Evolutionary conservation across 2,888 invertebrate species (phyloP), one percentile per base, ranked within the genome.

Genomic region (Spodoptera littoralis): DNA sequence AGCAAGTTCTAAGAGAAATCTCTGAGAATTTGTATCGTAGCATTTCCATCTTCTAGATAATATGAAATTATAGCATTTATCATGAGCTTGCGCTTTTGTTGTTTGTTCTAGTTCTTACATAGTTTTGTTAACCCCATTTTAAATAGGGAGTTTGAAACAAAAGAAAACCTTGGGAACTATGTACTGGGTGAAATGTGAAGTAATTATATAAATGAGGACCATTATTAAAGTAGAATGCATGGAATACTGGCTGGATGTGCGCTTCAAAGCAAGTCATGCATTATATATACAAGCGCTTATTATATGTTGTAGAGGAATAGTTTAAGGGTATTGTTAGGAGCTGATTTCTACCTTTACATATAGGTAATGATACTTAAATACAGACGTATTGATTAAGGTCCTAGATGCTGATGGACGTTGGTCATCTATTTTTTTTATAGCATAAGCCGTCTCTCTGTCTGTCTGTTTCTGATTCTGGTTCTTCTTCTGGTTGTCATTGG

Each of bases 131-230:
- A 69, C 51, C 43, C 46, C 18, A 36, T 46, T 18, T 6, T 70
- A 43, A 49, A 56, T 53, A 64, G 45, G 11, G 52, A 69, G 64
- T 46, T 50, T 45, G 49, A 69, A 71, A 74, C 65, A 74, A 74
- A 70, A 72, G 65, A 51, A 70, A 70, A 59, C 49, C 64, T 60
- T 56, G 60, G 43, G 56, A 72, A 74, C 71, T 74, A 72, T 74
- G 50, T 45, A 27, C 45, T 4, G 22, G 44, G 50, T 44, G 44
- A 57, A 74, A 65, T 74, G 74, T 74, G 36, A 36, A 36, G 9
- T 36, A 36, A 36, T 36, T 36, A 36, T 36, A 36, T 36, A 36
- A 36, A 36, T 36, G 36, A 36, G 36, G 8, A 8, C 36, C 36
- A 65, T 74, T 70, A 74, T 70, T 70, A 65, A 74, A 74, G 53